Conservation (phyloP, 2,113 vertebrate species). For the Oryzias javanicus region DNA sequence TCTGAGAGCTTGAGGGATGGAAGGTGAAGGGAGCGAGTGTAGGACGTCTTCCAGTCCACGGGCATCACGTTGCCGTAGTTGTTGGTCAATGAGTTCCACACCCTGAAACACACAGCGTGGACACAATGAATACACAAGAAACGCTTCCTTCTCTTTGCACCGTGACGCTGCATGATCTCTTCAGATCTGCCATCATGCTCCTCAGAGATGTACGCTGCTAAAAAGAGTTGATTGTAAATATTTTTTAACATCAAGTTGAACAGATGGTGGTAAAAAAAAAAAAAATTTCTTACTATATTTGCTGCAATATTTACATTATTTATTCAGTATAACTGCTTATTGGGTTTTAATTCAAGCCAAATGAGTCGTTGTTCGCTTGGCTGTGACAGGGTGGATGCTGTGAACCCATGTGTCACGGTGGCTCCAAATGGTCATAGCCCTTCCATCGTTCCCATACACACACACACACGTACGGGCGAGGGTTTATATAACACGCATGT, state of each 20-base stretch:
- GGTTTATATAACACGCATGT: conserved; percentile 63
- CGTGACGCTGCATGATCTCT: conserved; percentile 46
- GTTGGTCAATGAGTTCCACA: conserved; percentile 96
- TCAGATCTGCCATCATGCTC: conserved; percentile 6
- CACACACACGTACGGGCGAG: conserved; percentile 25
- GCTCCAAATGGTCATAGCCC: conserved; percentile 34
- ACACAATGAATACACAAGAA: background rate
- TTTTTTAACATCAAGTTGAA: too few relatives aligned
- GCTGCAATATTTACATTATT: too few relatives aligned
- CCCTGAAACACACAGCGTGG: conserved; percentile 68
- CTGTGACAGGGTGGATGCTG: conserved; percentile 54
- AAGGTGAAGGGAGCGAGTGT: conserved; percentile 89
- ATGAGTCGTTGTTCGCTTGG: conserved; percentile 22
- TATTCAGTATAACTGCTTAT: too few relatives aligned
- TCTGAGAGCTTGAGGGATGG: conserved; percentile 90
- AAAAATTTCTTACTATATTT: too few relatives aligned
- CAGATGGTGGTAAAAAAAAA: too few relatives aligned
- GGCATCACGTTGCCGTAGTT: conserved; percentile 98
- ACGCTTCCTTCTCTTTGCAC: conserved; percentile 37
- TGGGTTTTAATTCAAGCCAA: background rate
- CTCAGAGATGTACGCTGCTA: background rate
- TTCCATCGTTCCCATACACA: conserved; percentile 3
- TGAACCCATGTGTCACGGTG: conserved; percentile 59
- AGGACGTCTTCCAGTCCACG: conserved; percentile 96
- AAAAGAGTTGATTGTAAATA: too few relatives aligned